Percentiles rank a stretch among this genome's conserved stretches.
Conservation (phyloP, 2,113 vertebrate species). For the Rana temporaria region DNA sequence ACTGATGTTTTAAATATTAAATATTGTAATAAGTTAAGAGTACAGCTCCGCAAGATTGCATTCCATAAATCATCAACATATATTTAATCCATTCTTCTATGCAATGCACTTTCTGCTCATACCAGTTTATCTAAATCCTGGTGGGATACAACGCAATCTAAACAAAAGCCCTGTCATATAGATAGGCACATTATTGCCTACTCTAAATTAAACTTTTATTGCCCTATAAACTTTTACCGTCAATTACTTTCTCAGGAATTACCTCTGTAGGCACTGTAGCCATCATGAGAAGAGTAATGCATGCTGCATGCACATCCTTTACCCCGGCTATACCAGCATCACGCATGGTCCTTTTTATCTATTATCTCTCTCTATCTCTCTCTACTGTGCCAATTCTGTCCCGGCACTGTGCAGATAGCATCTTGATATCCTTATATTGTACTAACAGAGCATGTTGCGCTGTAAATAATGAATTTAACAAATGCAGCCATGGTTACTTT, state of each 20-base stretch:
- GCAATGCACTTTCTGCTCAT: background rate
- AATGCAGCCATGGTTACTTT: constrained; percentile 1
- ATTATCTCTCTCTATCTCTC: constrained; percentile 41
- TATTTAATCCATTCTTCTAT: constrained; percentile 17
- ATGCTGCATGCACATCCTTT: constrained; percentile 20
- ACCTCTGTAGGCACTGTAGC: constrained; percentile 46
- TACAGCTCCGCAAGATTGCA: background rate
- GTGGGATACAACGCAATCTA: constrained; percentile 37
- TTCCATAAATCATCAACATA: background rate
- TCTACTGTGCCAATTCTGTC: constrained; percentile 28
- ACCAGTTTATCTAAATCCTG: constrained; percentile 32
- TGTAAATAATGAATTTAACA: constrained; percentile 17
- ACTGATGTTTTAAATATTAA: constrained; percentile 31
- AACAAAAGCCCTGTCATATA: constrained; percentile 47
- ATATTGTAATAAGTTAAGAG: constrained; percentile 9
- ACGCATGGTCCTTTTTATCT: constrained; percentile 22
- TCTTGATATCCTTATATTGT: constrained; percentile 25
- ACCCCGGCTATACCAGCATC: constrained; percentile 1
- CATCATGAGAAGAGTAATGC: constrained; percentile 19
- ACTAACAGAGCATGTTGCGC: constrained; percentile 23
- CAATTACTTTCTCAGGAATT: constrained; percentile 49
- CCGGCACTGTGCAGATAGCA: constrained; percentile 18
- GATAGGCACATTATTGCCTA: constrained; percentile 21
- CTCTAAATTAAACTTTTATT: constrained; percentile 54
- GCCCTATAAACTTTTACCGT: constrained; percentile 52